phyloP scores from a whole-genome alignment of 2,888 invertebrate genomes.

The Cosmia pyralina region DNA sequence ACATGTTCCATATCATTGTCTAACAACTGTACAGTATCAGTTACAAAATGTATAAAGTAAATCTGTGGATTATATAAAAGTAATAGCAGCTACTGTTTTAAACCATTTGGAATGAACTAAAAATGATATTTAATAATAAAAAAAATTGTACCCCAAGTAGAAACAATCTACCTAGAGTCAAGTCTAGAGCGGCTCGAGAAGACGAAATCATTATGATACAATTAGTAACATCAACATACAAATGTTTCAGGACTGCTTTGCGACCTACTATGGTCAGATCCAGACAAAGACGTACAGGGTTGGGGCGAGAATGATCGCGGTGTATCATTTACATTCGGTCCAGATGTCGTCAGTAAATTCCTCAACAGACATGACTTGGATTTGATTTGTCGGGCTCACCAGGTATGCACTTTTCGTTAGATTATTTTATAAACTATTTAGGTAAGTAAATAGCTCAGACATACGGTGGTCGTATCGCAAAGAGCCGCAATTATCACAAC shows the following conservation, averaged over 20 bases:
- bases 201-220: background rate
- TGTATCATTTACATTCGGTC: slow-evolving; percentile 99
- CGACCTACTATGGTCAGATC: slow-evolving; percentile 99
- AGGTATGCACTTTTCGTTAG: slow-evolving; percentile 88
- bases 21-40: slow-evolving; percentile 19
- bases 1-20: slow-evolving; percentile 40
- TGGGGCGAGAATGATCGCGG: slow-evolving; percentile 99
- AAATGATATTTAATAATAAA: background rate
- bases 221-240: slow-evolving; percentile 23
- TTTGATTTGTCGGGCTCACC: slow-evolving; percentile 99
- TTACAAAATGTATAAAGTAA: slow-evolving; percentile 15
- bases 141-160: background rate
- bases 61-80: slow-evolving; percentile 10
- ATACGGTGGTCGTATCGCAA: background rate
- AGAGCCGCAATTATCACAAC: no score
- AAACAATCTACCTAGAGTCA: no score
- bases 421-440: slow-evolving; percentile 4
- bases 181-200: background rate
- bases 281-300: slow-evolving; percentile 98
- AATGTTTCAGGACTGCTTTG: slow-evolving; percentile 94
- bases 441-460: background rate
- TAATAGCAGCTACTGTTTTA: slow-evolving; percentile 6
- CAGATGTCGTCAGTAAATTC: slow-evolving; percentile 99
- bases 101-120: background rate
- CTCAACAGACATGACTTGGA: slow-evolving; percentile 99